Percentiles rank a stretch among this genome's conserved stretches.
These are phyloP conservation scores for Corythucha ciliata DNA, from an alignment of 2,888 invertebrate genomes.

Conservation along the genomic window DNA sequence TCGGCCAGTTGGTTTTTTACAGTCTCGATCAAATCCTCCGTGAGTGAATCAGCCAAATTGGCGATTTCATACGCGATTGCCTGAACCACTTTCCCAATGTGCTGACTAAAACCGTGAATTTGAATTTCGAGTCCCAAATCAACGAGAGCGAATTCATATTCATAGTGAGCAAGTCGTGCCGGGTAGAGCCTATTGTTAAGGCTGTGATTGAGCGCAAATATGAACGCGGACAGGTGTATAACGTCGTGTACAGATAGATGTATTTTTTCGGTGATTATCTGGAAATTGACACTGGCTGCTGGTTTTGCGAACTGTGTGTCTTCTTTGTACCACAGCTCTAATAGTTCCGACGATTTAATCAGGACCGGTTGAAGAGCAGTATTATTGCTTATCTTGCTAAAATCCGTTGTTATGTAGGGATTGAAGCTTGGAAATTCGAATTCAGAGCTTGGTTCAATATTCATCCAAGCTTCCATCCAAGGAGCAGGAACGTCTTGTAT, in stretches of 20 bases:
- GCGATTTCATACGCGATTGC: slow-evolving; percentile 58
- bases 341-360: slow-evolving; percentile 47
- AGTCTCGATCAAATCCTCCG: slow-evolving; percentile 56
- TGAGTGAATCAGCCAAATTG: slow-evolving; percentile 47
- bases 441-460: slow-evolving; percentile 47
- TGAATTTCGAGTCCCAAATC: slow-evolving; percentile 61
- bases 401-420: slow-evolving; percentile 60
- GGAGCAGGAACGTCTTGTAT: slow-evolving; percentile 52
- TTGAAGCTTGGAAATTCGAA: slow-evolving; percentile 64
- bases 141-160: slow-evolving; percentile 49
- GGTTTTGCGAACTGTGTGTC: slow-evolving; percentile 77
- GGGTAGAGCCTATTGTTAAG: slow-evolving; percentile 61
- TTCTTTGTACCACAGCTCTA: slow-evolving; percentile 74
- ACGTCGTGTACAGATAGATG: slow-evolving; percentile 8
- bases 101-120: slow-evolving; percentile 62
- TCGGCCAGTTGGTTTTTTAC: slow-evolving; percentile 57
- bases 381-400: slow-evolving; percentile 51
- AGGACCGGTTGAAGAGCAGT: too few relatives aligned
- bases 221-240: slow-evolving; percentile 11
- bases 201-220: slow-evolving; percentile 34
- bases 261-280: slow-evolving; percentile 13
- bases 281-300: slow-evolving; percentile 59
- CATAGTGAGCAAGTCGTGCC: slow-evolving; percentile 58
- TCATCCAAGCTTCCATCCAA: slow-evolving; percentile 57
- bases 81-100: slow-evolving; percentile 61